Evolutionary conservation across 2,888 invertebrate species (phyloP).

Genomic region (Dorcus parallelipipedus): DNA sequence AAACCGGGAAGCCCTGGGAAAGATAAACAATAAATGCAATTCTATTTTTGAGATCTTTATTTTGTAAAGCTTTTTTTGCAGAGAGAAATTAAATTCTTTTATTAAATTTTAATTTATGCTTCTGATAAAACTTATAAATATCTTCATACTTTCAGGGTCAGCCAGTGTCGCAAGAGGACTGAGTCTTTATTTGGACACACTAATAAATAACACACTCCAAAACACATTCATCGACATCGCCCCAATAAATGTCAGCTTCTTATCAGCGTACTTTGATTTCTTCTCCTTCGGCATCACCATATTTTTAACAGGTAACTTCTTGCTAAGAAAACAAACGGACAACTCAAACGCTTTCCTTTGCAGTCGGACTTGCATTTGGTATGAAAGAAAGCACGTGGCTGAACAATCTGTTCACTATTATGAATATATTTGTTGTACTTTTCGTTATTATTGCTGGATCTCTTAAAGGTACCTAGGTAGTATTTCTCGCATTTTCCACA

Average conservation of each 20-base stretch:
- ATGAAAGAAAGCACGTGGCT: constrained; percentile 83
- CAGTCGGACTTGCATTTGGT: constrained; percentile 74
- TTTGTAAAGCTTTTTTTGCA: too few species aligned
- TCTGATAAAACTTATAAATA: too few species aligned
- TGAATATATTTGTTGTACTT: constrained; percentile 77
- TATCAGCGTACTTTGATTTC: constrained; percentile 72
- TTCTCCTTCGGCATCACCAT: constrained; percentile 72
- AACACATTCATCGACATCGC: constrained; percentile 59
- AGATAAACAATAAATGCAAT: too few species aligned
- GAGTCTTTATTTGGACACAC: constrained; percentile 71
- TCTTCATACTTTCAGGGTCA: constrained; percentile 55
- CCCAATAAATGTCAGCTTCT: constrained; percentile 62
- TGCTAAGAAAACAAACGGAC: neutral
- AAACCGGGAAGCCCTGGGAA: too few species aligned
- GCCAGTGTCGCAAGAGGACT: constrained; percentile 78
- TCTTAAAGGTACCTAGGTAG: constrained; percentile 57
- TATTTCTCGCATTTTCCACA: neutral
- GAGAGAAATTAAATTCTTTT: too few species aligned
- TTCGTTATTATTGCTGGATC: constrained; percentile 80
- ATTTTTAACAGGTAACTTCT: constrained; percentile 60
- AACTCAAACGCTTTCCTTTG: constrained; percentile 31
- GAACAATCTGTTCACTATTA: constrained; percentile 82
- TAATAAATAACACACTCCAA: constrained; percentile 63
- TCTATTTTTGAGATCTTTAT: too few species aligned
- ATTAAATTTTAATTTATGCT: too few species aligned